Base-by-base conservation (phyloP, 1,140 invertebrate species). In the Cecropterus lyciades region DNA sequence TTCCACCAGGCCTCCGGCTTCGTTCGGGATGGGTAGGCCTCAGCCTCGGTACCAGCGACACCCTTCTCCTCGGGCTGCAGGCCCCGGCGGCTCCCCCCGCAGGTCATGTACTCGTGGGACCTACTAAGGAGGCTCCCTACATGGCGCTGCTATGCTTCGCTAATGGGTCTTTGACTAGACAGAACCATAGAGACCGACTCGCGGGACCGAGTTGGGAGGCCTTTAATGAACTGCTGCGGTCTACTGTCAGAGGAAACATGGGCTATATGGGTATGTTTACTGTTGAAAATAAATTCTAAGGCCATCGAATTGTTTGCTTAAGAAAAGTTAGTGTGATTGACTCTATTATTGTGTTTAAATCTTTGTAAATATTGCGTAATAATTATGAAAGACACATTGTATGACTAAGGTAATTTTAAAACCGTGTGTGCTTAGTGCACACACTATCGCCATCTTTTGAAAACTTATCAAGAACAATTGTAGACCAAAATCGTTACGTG, bases 141-240 rank as follows among this genome's bases (percentile, higher is more conserved):
- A 98, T 99, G 97, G 97, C 95, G 0, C 89, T 99, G 9, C 90
- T 99, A n/a, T 98, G 97, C 92, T 99, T 98, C 80, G 98, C 98
- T 85, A 99, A 99, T 93, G 98, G 98, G 0, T 99, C 98, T 0
- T 80, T 98, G 11, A 98, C 97, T 0, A 93, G 98, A 33, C 97
- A 99, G 91, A 93, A 95, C 79, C 95, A 99, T 33, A 93, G 97
- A 56, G 94, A 98, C 80, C 92, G 94, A 16, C 95, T 95, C 63
- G 96, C 96, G 0, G 95, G 96, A 42, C 94, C 94, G 13, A 96
- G 94, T 20, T 99, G 98, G 98, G 94, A 96, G 9, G 94, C 95
- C 45, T 99, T 99, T 83, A 96, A 96, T 80, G 94, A 97, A 79
- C 80, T 98, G 48, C 87, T 99, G 14, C 94, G 96, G 20, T 95